Percentiles rank a stretch among this genome's conserved stretches.
Conservation (phyloP, 2,888 invertebrate species). For the Mythimna lalbum region DNA sequence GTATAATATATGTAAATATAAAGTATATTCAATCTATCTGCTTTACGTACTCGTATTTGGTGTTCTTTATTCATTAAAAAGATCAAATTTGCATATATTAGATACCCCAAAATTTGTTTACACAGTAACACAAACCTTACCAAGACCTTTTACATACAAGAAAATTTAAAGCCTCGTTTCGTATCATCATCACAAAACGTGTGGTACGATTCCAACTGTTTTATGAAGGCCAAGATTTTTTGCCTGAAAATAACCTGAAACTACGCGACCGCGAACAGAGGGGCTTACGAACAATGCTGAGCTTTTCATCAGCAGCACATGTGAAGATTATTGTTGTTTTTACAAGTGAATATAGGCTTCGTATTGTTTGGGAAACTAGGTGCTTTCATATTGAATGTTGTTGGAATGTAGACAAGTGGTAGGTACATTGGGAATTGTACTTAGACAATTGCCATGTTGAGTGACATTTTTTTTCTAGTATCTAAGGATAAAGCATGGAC, state of each 20-base stretch:
- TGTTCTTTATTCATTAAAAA: too few species aligned
- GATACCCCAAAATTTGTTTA: neutral
- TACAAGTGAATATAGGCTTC: constrained; percentile 29
- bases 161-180: constrained; percentile 27
- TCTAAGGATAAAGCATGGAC: too few species aligned
- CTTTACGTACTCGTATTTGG: neutral
- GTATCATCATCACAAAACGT: constrained; percentile 16
- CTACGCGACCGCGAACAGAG: constrained; percentile 37
- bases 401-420: neutral
- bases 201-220: constrained; percentile 32
- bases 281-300: constrained; percentile 51
- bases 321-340: constrained; percentile 45
- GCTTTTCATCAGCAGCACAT: constrained; percentile 54
- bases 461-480: too few species aligned
- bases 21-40: neutral
- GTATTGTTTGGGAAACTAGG: constrained; percentile 34
- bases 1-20: too few species aligned
- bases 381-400: constrained; percentile 4
- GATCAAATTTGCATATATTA: neutral
- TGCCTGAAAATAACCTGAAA: constrained; percentile 43
- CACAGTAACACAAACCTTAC: neutral
- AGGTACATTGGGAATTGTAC: too few species aligned
- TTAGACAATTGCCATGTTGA: too few species aligned
- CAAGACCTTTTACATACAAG: constrained; percentile 22
- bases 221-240: constrained; percentile 51